Conservation (phyloP, 2,888 invertebrate genomes). For the Pediacus dermestoides region DNA sequence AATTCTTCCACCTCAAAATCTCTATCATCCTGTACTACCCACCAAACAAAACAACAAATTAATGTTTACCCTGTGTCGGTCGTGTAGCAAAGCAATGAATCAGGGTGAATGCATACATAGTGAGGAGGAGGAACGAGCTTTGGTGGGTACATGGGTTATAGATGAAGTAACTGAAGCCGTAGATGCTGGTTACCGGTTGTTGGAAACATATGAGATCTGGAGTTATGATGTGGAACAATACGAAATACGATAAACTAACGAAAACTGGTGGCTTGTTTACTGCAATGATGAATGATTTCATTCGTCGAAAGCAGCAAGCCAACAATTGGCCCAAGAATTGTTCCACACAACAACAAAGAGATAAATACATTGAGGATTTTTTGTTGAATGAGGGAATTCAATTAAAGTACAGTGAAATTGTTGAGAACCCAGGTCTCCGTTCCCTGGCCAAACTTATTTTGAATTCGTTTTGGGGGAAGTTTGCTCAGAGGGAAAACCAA, state of each 20-base stretch:
- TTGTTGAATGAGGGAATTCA: constrained; percentile 3
- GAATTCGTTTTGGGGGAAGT: constrained; percentile 7
- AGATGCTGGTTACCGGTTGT: constrained; percentile 32
- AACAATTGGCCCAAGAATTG: background rate
- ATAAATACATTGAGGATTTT: constrained; percentile 3
- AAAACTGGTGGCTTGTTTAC: constrained; percentile 31
- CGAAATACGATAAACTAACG: constrained; percentile 16
- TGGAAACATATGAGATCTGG: constrained; percentile 38
- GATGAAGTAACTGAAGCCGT: constrained; percentile 36
- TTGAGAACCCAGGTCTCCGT: constrained; percentile 1
- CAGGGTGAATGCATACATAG: constrained; percentile 31
- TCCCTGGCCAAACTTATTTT: constrained; percentile 8
- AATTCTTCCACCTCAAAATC: constrained; percentile 22
- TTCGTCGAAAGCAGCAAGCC: background rate
- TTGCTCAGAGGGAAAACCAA: constrained; percentile 3
- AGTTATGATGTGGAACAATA: constrained; percentile 33
- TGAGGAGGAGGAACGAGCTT: constrained; percentile 26
- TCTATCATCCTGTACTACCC: constrained; percentile 35
- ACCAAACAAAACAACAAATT: constrained; percentile 28
- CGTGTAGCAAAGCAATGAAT: constrained; percentile 28
- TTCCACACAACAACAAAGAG: background rate
- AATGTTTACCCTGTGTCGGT: constrained; percentile 36
- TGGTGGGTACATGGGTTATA: constrained; percentile 34
- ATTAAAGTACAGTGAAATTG: constrained; percentile 5
- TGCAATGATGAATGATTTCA: constrained; percentile 9